A percentile compares a stretch with the other conserved stretches of the same genome.
Evolutionary conservation across 2,113 vertebrate genomes (phyloP).

Genomic region (Syngnathus floridae): DNA sequence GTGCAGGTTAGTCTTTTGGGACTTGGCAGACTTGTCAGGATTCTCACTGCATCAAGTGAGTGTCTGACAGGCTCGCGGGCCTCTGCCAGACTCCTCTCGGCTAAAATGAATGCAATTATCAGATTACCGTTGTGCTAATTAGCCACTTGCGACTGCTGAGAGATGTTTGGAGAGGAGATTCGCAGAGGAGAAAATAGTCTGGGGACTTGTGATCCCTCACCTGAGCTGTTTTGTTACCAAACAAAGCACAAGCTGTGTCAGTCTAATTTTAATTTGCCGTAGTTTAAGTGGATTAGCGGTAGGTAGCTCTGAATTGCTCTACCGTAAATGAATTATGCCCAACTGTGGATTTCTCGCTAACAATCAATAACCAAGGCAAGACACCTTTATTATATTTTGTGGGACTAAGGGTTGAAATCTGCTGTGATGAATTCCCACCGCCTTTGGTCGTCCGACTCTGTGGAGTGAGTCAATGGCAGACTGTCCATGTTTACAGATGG

Average conservation of each 20-base stretch:
- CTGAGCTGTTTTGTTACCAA: slow-evolving; percentile 77
- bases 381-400: slow-evolving; percentile 66
- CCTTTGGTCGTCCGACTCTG: slow-evolving; percentile 60
- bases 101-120: slow-evolving; percentile 99
- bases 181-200: slow-evolving; percentile 75
- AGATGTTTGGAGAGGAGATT: slow-evolving; percentile 74
- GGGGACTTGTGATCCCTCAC: slow-evolving; percentile 77
- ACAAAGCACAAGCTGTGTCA: slow-evolving; percentile 61
- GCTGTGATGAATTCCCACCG: slow-evolving; percentile 60
- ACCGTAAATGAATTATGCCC: slow-evolving; percentile 29
- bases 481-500: slow-evolving; percentile 61
- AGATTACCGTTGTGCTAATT: slow-evolving; percentile 94
- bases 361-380: slow-evolving; percentile 63
- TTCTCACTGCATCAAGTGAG: slow-evolving; percentile 48
- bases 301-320: slow-evolving; percentile 16
- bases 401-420: slow-evolving; percentile 57
- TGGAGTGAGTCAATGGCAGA: slow-evolving; percentile 59
- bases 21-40: background rate
- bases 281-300: slow-evolving; percentile 30
- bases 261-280: slow-evolving; percentile 32
- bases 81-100: slow-evolving; percentile 86
- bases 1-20: background rate
- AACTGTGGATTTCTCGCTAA: slow-evolving; percentile 47
- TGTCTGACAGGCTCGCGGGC: slow-evolving; percentile 82
- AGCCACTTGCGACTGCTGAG: slow-evolving; percentile 87